Conservation (phyloP, 64 coral and sea anemone genomes). For the Dendrophyllia cribrosa region DNA sequence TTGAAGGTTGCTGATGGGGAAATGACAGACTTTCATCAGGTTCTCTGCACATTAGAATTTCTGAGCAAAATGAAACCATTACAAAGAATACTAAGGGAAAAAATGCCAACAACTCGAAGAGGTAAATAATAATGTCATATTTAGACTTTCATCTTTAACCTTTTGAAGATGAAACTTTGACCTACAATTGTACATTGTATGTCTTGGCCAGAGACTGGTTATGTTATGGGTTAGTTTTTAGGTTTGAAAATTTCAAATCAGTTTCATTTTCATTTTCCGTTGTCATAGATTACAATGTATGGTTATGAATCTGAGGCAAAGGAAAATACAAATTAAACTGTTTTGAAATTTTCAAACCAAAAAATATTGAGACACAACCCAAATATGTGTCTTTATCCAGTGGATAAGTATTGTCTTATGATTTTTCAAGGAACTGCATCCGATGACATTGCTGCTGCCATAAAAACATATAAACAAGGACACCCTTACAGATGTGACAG, state of each 20-base stretch:
- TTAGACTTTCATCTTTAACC: background rate
- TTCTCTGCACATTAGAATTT: constrained; percentile 84
- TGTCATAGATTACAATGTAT: too few species aligned
- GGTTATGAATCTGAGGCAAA: too few species aligned
- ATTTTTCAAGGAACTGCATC: constrained; percentile 80
- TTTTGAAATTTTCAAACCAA: too few species aligned
- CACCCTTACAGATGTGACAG: constrained; percentile 90
- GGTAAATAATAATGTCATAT: constrained; percentile 4
- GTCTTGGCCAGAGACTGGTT: too few species aligned
- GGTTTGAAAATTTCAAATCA: too few species aligned
- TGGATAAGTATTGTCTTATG: background rate
- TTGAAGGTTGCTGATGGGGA: constrained; percentile 73
- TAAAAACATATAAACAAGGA: constrained; percentile 79
- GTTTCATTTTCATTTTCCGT: too few species aligned
- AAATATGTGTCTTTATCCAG: too few species aligned
- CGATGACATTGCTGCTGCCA: constrained; percentile 80
- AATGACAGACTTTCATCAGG: constrained; percentile 81
- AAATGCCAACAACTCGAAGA: constrained; percentile 93
- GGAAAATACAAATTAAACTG: too few species aligned
- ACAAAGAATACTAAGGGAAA: constrained; percentile 87
- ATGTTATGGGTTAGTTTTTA: too few species aligned
- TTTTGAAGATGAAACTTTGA: too few species aligned
- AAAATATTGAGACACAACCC: too few species aligned
- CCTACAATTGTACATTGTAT: too few species aligned
- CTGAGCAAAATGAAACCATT: constrained; percentile 77